Base-by-base conservation (phyloP, 2,888 invertebrate species). In the Stegophylla sp. region DNA sequence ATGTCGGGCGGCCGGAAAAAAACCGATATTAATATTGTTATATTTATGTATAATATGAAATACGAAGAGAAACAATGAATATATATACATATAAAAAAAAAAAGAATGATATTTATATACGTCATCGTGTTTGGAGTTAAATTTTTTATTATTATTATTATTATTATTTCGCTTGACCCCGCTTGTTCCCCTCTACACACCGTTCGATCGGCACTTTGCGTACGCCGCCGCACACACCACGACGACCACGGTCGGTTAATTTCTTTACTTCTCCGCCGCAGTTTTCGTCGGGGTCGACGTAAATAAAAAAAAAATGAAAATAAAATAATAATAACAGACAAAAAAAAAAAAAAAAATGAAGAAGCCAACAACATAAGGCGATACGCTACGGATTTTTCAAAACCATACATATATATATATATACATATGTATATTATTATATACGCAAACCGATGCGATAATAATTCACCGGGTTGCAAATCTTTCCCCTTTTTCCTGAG, bases 401-500 rank as follows among this genome's bases (percentile, higher is more conserved):
- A 76, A 67, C 56, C 59, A 59, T 45, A 28, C 45, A 28, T 43
- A 43, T 34, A 73, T 28, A 73, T 59, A 61, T 20, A 34, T 20
- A 20, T 20, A 51, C n/a, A 69, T 28, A 43, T 51, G 15, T 53
- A 53, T 51, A 51, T 51, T 53, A 2, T 10, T 15, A 34, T 48
- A 69, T 34, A 3, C 12, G 41, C 67, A 76, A 69, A 77, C 79
- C 69, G 79, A 69, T 61, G 74, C 64, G 69, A 79, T 79, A 77
- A 79, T 79, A 79, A 79, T 71, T 79, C 79, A 79, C 79, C 79
- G 76, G 76, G 76, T 67, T 26, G 77, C 77, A 48, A 69, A 71
- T 79, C 79, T 79, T 79, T 79, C 79, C 79, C 79, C 79, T 79
- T 79, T 79, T 72, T 83, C 83, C 83, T 83, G 82, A 82, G 83